These are phyloP conservation scores for Chelonus formosanus DNA, from an alignment of 2,888 invertebrate genomes.

Conservation along the genomic window DNA sequence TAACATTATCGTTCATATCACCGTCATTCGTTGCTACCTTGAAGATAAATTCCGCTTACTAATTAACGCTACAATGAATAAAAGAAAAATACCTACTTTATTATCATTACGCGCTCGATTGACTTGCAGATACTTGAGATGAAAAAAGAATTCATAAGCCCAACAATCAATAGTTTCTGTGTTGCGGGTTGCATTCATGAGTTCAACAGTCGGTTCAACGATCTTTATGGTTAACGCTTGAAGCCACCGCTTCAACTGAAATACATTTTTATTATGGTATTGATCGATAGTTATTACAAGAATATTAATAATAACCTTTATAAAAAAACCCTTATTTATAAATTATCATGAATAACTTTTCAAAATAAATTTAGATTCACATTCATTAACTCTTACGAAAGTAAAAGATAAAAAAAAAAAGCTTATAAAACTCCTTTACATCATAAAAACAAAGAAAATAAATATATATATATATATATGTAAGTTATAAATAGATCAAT, in stretches of 20 bases:
- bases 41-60: conserved; percentile 17
- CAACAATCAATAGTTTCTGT: conserved; percentile 58
- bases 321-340: no score
- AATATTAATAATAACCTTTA: no score
- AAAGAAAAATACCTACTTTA: conserved; percentile 44
- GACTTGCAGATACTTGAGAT: conserved; percentile 54
- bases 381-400: no score
- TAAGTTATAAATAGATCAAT: no score
- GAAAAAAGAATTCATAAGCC: conserved; percentile 59
- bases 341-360: no score
- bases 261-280: conserved; percentile 9
- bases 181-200: conserved; percentile 50
- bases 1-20: conserved; percentile 46
- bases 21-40: conserved; percentile 31
- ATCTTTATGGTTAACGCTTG: conserved; percentile 46
- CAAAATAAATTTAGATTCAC: no score
- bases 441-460: no score
- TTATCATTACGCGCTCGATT: conserved; percentile 46
- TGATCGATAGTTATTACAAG: not conserved
- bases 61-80: no score
- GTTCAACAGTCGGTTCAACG: conserved; percentile 42
- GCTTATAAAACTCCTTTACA: no score
- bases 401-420: no score
- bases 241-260: conserved; percentile 57
- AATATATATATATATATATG: no score